Evolutionary conservation across 2,888 invertebrate species (phyloP).

Genomic region (Junonia oenone): DNA sequence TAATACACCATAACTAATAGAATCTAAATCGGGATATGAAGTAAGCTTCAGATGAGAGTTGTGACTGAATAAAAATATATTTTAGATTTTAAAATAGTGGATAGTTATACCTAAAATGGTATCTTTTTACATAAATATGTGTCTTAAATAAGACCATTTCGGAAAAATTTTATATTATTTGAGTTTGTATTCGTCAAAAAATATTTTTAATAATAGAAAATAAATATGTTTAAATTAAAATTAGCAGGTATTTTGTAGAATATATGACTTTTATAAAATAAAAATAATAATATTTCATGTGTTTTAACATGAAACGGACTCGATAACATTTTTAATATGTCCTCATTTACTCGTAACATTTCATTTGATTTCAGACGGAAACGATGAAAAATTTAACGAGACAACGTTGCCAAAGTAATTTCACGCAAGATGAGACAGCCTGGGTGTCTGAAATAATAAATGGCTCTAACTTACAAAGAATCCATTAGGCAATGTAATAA

Average conservation of each 20-base stretch:
- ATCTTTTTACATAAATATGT: too few relatives aligned
- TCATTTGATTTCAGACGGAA: background rate
- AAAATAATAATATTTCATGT: background rate
- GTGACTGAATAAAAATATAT: background rate
- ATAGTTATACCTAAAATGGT: too few relatives aligned
- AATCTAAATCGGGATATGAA: conserved; percentile 4
- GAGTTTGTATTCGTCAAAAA: too few relatives aligned
- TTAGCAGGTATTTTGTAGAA: too few relatives aligned
- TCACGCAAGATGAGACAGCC: background rate
- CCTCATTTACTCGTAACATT: background rate
- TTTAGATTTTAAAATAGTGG: too few relatives aligned
- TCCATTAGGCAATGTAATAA: background rate
- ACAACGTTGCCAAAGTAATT: background rate
- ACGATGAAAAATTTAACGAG: background rate
- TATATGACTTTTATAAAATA: too few relatives aligned
- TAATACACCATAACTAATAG: conserved; percentile 1
- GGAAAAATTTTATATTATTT: too few relatives aligned
- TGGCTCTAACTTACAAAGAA: background rate
- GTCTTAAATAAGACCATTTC: too few relatives aligned
- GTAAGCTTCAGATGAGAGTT: background rate
- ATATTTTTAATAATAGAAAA: too few relatives aligned
- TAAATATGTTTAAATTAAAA: too few relatives aligned
- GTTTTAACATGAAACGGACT: too few relatives aligned
- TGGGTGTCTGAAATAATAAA: conserved; percentile 1
- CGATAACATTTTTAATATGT: background rate